Conservation (phyloP, 2,888 invertebrate genomes). For the Melitaea athalia region DNA sequence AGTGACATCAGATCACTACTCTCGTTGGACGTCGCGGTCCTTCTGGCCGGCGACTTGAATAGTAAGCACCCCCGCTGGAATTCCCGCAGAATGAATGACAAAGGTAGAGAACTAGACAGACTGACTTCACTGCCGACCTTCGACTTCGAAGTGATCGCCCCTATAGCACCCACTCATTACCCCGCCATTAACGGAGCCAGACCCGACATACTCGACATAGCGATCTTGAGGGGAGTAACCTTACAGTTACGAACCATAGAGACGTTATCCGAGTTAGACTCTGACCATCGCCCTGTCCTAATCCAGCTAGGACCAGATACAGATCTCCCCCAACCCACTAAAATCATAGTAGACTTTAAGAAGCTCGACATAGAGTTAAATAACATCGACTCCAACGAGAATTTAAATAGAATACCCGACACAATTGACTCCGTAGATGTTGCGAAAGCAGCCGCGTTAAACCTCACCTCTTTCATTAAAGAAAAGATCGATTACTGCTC, state of each 20-base stretch:
- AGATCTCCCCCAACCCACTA: too few relatives aligned
- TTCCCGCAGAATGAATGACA: too few relatives aligned
- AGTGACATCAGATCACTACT: not conserved
- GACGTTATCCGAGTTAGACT: too few relatives aligned
- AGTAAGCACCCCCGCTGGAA: conserved; percentile 16
- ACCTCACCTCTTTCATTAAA: not conserved
- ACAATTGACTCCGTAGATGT: not conserved
- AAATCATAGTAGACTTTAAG: too few relatives aligned
- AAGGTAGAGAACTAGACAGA: not conserved
- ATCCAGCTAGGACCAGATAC: too few relatives aligned
- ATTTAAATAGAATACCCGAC: not conserved
- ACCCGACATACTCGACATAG: conserved; percentile 9
- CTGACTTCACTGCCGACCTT: not conserved
- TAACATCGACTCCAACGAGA: too few relatives aligned
- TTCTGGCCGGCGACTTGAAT: conserved; percentile 25
- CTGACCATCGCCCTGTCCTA: too few relatives aligned
- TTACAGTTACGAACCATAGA: too few relatives aligned
- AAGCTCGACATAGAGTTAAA: not conserved
- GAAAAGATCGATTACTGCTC: too few relatives aligned
- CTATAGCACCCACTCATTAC: not conserved
- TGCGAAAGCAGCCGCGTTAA: not conserved
- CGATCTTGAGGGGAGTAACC: not conserved
- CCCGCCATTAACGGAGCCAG: fast-evolving
- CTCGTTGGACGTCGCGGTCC: conserved; percentile 6
- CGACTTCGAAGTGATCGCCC: not conserved